Base-by-base conservation (phyloP, 2,113 vertebrate genomes). In the Loxodonta africana region DNA sequence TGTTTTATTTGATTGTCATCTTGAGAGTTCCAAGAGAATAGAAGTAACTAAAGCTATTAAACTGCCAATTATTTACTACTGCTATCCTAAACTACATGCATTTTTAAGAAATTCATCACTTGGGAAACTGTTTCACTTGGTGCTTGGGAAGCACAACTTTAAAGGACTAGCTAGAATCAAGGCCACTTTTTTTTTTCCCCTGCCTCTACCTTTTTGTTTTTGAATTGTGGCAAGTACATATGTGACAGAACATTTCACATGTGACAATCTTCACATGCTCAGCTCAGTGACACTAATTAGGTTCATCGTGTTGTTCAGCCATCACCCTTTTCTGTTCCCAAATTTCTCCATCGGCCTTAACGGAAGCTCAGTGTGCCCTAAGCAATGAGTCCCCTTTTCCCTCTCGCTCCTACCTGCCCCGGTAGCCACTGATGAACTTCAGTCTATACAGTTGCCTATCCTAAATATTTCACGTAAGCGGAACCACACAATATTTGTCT, bases 41-140 rank as follows among this genome's bases (percentile, higher is more conserved):
- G 82, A 95, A 88, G 80, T 15, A 30, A 95, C 91, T 84, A 93
- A 81, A 89, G 44, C 62, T 93, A 83, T 83, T 83, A 85, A 94
- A 90, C 48, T 89, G 62, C 37, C 90, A 88, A 77, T 97, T 97
- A 97, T 91, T 95, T 94, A 93, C 93, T 77, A n/a, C 25, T 0
- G 5, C 69, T 80, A 17, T 85, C 89, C 81, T 93, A 91, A 96
- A 93, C 44, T 17, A 48, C 83, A 93, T 90, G 63, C 83, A 90
- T 95, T 96, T 92, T 93, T 86, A 96, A 94, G 89, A 48, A 89
- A 97, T 83, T 90, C 48, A 82, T 91, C 89, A 93, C 57, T 89
- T 92, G 67, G 89, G 76, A 95, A 96, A 94, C 30, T 91, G 83
- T 83, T 96, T 94, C 26, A 37, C 83, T 93, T 63, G 71, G 51